A percentile compares a stretch with the other conserved stretches of the same genome.
phyloP scores from a whole-genome alignment of 2,888 invertebrate species.

The Himalopsyche anomala region DNA sequence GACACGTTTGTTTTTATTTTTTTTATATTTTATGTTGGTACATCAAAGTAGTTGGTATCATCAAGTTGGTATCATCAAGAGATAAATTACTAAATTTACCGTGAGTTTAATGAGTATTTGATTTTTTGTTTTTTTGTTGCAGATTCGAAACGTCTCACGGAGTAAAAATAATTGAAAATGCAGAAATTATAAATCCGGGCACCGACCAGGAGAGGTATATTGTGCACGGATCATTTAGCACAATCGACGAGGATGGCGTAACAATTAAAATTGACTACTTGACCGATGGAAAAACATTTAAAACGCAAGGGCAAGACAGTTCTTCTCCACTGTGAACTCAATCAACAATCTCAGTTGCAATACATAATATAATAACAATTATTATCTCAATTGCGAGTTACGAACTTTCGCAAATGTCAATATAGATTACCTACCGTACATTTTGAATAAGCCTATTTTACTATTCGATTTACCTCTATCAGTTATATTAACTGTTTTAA shows the following conservation, averaged over 20 bases:
- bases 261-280: slow-evolving; percentile 73
- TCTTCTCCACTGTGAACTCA: neutral
- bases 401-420: neutral
- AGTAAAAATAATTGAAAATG: slow-evolving; percentile 75
- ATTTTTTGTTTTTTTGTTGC: slow-evolving; percentile 33
- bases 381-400: neutral
- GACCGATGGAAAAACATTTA: slow-evolving; percentile 71
- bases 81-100: neutral
- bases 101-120: neutral
- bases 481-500: too few species aligned
- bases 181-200: slow-evolving; percentile 74
- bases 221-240: slow-evolving; percentile 75
- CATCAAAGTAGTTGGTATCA: too few species aligned
- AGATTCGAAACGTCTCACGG: slow-evolving; percentile 77
- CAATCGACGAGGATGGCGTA: slow-evolving; percentile 75
- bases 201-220: slow-evolving; percentile 75
- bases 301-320: slow-evolving; percentile 70
- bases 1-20: too few species aligned
- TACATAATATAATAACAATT: neutral
- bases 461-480: too few species aligned
- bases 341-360: neutral
- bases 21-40: neutral
- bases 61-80: too few species aligned
- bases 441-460: too few species aligned
- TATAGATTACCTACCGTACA: too few species aligned